Evolutionary conservation across 2,888 invertebrate species (phyloP), one percentile per base, ranked within the genome.

Genomic region (Chymomyza caudatula): DNA sequence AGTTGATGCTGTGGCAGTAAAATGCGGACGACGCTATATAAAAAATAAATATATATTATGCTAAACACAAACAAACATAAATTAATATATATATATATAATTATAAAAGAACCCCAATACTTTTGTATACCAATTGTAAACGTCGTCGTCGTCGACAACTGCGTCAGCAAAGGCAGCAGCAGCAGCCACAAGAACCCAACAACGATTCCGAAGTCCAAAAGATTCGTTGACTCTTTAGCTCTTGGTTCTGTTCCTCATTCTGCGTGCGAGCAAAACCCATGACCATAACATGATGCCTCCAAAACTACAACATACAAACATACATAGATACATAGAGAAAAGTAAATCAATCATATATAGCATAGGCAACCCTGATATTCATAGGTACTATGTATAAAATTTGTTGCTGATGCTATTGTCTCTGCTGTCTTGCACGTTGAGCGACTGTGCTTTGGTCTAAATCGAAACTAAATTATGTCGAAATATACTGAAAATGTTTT

Each of bases 101-200:
- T 19, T 47, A 47, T 17, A 47, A 51, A 51, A 22, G 19, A 51
- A 17, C 5, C 47, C 42, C 15, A 25, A 17, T 37, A 55, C 29
- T 55, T 29, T 55, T 55, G 55, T 55, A 55, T 55, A 55, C 55
- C 29, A 13, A 51, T 22, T 47, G 15, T 37, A 37, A 47, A 47
- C 19, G 47, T 15, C 47, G 47, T 15, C 47, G n/a, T 6, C 6
- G 17, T 15, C 17, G 15, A 3, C 47, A 13, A 6, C 19, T 13
- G 11, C 47, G 47, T 29, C 25, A 44, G 19, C 17, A 17, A 47
- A 15, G 47, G 47, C 29, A 37, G 5, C 25, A 2, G 29, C 29
- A 4, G 29, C 29, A 37, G 2, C 29, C 8, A 29, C 29, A 37
- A 11, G 11, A 37, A 37, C n/a, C n/a, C 29, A 37, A 8, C 11